Evolutionary conservation across 2,888 invertebrate genomes (phyloP), one percentile per base, ranked within the genome.

Genomic region (Clitarchus hookeri): DNA sequence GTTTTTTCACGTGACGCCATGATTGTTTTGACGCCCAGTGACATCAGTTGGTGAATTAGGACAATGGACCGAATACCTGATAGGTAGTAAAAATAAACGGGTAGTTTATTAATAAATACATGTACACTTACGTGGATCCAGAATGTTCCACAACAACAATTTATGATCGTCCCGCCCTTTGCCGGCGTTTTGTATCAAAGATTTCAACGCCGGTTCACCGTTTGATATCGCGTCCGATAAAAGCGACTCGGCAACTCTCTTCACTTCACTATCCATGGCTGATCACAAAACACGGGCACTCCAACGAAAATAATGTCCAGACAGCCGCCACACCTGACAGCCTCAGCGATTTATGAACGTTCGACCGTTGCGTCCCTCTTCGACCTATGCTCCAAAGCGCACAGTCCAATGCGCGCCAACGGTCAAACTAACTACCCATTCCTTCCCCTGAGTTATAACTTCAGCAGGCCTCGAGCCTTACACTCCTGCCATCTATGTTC

Each of bases 121-220:
- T 6, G 11, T 48, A n/a, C 89, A 91, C 93, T 89, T 93, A 93
- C 93, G 90, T 88, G 93, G 93, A 89, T 92, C 91, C 87, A 93
- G 92, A 87, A 93, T 90, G 88, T 92, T 91, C 91, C 93, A 93
- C 89, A 93, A 90, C 88, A 93, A 90, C 85, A 92, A 92, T 89
- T 91, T 91, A 88, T 90, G 83, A 48, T 78, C 87, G 87, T 65
- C 23, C 19, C 65, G 65, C 8, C 65, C 65, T 65, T 65, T 65
- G 65, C n/a, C n/a, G 23, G n/a, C 65, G n/a, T 65, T 65, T 8
- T 65, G 65, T 8, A 65, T 6, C 11, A 23, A 8, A 23, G 65
- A 65, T 65, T 65, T 65, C 65, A 65, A 65, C 11, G 23, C 65
- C 65, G 65, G 23, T 65, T 65, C 65, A 23, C 65, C 65, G 65